These are phyloP conservation scores for Cotesia typhae DNA, from an alignment of 1,140 invertebrate genomes.

Conservation along the genomic window DNA sequence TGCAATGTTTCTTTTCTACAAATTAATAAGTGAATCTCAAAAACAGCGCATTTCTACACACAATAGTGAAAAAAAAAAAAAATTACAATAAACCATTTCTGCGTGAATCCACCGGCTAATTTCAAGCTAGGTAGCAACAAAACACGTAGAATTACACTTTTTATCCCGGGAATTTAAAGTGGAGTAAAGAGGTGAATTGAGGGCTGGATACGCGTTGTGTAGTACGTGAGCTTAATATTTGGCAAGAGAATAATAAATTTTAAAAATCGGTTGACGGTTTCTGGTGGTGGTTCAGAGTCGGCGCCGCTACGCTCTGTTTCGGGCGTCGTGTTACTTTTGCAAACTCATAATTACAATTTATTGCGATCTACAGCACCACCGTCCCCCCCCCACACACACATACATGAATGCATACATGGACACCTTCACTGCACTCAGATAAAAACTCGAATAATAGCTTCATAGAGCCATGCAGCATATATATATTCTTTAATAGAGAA, in stretches of 20 bases:
- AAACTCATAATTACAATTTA: constrained; percentile 36
- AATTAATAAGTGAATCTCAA: too few relatives aligned
- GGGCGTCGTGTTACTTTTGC: constrained; percentile 28
- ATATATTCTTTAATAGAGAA: background rate
- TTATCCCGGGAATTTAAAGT: background rate
- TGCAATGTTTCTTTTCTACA: too few relatives aligned
- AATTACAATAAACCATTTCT: too few relatives aligned
- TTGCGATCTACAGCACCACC: constrained; percentile 10
- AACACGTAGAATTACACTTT: too few relatives aligned
- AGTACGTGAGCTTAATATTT: constrained; percentile 16
- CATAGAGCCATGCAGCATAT: background rate
- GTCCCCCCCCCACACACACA: too few relatives aligned
- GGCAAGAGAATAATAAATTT: constrained; percentile 25
- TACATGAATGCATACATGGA: too few relatives aligned
- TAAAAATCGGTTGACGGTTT: background rate
- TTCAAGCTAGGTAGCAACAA: background rate
- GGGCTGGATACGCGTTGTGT: background rate
- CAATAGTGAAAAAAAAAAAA: too few relatives aligned
- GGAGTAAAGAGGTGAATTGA: background rate
- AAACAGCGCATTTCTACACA: too few relatives aligned
- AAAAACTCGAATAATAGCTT: too few relatives aligned
- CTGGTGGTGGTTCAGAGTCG: background rate
- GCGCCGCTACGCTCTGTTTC: constrained; percentile 15
- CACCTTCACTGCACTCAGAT: too few relatives aligned
- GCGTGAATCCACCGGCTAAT: too few relatives aligned